Evolutionary conservation across 2,113 vertebrate genomes (phyloP), one percentile per base, ranked within the genome.

Genomic region (Epinephelus moara): DNA sequence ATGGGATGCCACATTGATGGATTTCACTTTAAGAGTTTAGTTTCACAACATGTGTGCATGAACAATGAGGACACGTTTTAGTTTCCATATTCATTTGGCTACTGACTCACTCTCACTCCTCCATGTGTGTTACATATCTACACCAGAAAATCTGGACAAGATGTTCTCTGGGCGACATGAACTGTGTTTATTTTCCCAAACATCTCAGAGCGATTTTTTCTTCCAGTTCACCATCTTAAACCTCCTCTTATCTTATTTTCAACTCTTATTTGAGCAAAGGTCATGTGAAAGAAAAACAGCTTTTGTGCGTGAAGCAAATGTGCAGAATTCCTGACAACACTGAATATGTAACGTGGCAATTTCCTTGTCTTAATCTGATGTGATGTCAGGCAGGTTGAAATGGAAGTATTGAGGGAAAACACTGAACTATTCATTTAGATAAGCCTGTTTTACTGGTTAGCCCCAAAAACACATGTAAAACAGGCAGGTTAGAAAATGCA

Each of bases 381-480:
- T 49, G 67, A 70, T 71, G 61, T 78, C 75, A 67, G 78, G 13
- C 47, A 37, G 55, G 67, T 79, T 81, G 25, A 64, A 89, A 70
- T 61, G 1, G 4, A 47, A 57, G 56, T 13, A 50, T 69, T 85
- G 60, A 78, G 82, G 71, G 77, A 82, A 85, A 85, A 88, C 75
- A 82, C n/a, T 50, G 56, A 60, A 13, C 81, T 49, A 82, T 86
- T 90, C 84, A 85, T 52, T 25, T 10, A 42, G 3, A 21, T 94
- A 93, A 94, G 81, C 89, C 72, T 82, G 88, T 92, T 93, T 88
- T 12, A 42, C 71, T 60, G 27, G 80, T 87, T 69, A 80, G 74
- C 73, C 77, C 76, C 30, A 23, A 49, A 37, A 89, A 87, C 84
- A 85, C 91, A 88, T 91, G 91, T 92, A 85, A 82, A 93, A 86